A percentile compares a stretch with the other conserved stretches of the same genome.
Conservation (phyloP, 53 echinoderm and acorn worm genomes). For the Paracentrotus lividus region DNA sequence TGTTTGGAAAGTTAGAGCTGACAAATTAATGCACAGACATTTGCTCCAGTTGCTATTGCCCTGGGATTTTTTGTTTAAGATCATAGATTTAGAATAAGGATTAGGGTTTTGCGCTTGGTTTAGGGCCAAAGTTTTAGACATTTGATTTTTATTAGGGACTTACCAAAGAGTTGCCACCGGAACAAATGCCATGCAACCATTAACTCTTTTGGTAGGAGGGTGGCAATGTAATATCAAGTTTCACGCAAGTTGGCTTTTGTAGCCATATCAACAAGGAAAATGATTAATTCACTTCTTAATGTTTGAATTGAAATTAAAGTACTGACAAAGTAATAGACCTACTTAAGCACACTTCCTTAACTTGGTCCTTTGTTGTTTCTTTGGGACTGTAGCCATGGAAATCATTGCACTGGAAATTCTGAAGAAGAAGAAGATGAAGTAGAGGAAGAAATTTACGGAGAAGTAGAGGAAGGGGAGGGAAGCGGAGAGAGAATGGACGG, state of each 20-base stretch:
- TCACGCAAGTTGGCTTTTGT: too few species aligned
- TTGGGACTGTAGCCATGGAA: constrained; percentile 8
- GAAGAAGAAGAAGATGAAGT: neutral
- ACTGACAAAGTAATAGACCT: neutral
- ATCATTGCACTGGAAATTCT: neutral
- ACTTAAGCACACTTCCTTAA: constrained; percentile 43
- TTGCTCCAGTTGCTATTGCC: too few species aligned
- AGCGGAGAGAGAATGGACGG: constrained; percentile 11
- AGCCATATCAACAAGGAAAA: too few species aligned
- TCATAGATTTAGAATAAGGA: too few species aligned
- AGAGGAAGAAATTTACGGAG: neutral
- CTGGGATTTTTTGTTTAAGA: too few species aligned
- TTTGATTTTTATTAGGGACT: too few species aligned
- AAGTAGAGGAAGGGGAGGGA: neutral
- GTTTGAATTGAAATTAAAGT: neutral
- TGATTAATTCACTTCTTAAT: too few species aligned
- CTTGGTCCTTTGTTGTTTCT: constrained; percentile 48
- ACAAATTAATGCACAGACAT: too few species aligned
- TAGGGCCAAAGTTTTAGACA: too few species aligned
- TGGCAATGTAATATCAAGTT: neutral
- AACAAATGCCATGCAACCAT: too few species aligned
- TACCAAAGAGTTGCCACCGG: too few species aligned
- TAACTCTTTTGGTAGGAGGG: constrained; percentile 31
- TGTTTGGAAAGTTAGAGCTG: neutral
- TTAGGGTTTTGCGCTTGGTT: too few species aligned